phyloP scores from a whole-genome alignment of 2,888 invertebrate genomes.

The Hartigia nigra region DNA sequence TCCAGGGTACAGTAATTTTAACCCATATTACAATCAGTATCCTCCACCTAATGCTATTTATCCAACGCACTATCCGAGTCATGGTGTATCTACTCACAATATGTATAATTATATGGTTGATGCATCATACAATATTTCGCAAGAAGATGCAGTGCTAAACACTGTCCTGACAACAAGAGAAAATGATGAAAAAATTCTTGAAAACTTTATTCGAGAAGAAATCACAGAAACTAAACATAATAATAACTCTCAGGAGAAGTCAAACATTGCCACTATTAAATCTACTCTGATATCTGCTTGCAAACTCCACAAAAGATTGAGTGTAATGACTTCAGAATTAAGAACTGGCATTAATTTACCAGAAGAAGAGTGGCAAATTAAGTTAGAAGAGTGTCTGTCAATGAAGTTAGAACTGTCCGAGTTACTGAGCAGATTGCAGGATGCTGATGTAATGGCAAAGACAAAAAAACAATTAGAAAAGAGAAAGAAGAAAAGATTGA shows the following conservation, averaged over 20 bases:
- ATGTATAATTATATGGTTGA: neutral
- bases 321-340: conserved; percentile 64
- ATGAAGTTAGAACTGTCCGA: conserved; percentile 68
- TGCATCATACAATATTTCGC: neutral
- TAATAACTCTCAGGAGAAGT: conserved; percentile 8
- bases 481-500: conserved; percentile 67
- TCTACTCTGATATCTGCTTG: conserved; percentile 53
- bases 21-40: conserved; percentile 7
- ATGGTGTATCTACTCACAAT: neutral
- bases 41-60: neutral
- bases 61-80: neutral
- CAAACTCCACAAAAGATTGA: conserved; percentile 60
- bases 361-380: conserved; percentile 70
- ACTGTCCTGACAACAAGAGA: conserved; percentile 35
- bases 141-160: neutral
- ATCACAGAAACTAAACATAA: neutral
- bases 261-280: conserved; percentile 63
- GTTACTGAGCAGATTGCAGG: conserved; percentile 66
- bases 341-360: conserved; percentile 66
- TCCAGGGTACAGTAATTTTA: conserved; percentile 2
- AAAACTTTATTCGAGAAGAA: conserved; percentile 38
- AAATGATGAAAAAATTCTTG: conserved; percentile 42
- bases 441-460: conserved; percentile 42
- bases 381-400: conserved; percentile 67
- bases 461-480: conserved; percentile 40